Conservation (phyloP, 2,888 invertebrate species). For the Leuctra nigra region DNA sequence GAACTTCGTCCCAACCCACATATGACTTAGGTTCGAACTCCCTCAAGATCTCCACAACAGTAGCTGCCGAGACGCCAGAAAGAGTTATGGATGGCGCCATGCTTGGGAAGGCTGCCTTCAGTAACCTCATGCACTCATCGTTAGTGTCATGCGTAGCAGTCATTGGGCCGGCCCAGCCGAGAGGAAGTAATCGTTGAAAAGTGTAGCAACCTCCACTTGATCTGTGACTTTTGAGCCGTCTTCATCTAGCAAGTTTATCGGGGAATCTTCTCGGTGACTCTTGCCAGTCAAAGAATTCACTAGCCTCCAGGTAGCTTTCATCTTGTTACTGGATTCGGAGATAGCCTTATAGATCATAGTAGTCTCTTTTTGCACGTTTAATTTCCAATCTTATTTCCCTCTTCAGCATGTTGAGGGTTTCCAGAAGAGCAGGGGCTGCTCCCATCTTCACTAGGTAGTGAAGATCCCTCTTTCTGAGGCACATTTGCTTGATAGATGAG, state of each 20-base stretch:
- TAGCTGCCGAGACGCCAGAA: neutral
- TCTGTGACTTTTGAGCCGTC: neutral
- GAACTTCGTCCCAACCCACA: neutral
- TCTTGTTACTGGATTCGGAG: neutral
- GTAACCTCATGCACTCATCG: neutral
- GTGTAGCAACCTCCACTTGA: neutral
- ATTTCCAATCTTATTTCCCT: neutral
- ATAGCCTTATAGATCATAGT: neutral
- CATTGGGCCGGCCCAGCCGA: too few relatives aligned
- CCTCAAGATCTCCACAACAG: neutral
- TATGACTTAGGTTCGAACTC: neutral
- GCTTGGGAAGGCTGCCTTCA: neutral
- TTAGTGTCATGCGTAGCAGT: too few relatives aligned
- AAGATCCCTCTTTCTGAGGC: neutral
- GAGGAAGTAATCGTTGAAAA: neutral
- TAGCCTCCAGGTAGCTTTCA: neutral
- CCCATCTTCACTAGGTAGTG: neutral
- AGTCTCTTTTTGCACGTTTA: neutral
- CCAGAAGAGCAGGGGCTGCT: neutral
- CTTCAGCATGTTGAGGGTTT: neutral
- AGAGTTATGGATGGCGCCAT: neutral
- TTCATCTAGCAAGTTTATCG: neutral
- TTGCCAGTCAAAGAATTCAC: neutral
- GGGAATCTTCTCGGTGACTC: neutral
- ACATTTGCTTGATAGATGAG: neutral